Percentiles rank a stretch among this genome's conserved stretches.
phyloP scores from a whole-genome alignment of 2,797 vertebrate genomes.

The Pogonophryne albipinna region DNA sequence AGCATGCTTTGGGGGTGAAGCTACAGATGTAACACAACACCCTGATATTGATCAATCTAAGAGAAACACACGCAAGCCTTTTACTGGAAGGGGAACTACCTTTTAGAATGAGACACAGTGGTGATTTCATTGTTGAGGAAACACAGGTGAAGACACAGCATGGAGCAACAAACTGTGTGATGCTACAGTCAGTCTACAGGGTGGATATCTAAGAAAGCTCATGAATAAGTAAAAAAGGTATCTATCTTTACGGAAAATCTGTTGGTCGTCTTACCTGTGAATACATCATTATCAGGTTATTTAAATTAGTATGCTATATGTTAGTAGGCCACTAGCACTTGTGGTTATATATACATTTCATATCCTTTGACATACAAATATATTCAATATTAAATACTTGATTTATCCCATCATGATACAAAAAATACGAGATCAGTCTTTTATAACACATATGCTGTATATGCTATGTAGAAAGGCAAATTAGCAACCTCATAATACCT shows the following conservation, averaged over 20 bases:
- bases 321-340: neutral
- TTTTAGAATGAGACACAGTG: neutral
- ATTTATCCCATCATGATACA: neutral
- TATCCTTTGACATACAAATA: neutral
- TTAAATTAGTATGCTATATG: neutral
- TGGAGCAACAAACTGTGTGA: slow-evolving; percentile 24
- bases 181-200: slow-evolving; percentile 15
- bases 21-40: slow-evolving; percentile 14
- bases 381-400: neutral
- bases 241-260: slow-evolving; percentile 55
- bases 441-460: neutral
- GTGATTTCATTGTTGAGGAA: neutral
- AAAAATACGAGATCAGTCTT: neutral
- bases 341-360: neutral
- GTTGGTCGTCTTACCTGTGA: slow-evolving; percentile 31
- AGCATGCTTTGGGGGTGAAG: slow-evolving; percentile 42
- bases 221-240: slow-evolving; percentile 21
- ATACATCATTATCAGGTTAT: neutral
- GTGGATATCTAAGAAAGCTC: slow-evolving; percentile 22
- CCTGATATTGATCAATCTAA: neutral
- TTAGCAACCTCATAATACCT: neutral
- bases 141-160: slow-evolving; percentile 31
- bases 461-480: neutral
- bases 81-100: neutral
- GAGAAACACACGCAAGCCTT: slow-evolving; percentile 27